Evolutionary conservation across 2,888 invertebrate genomes (phyloP).

Genomic region (Torymus aiolomorphi): DNA sequence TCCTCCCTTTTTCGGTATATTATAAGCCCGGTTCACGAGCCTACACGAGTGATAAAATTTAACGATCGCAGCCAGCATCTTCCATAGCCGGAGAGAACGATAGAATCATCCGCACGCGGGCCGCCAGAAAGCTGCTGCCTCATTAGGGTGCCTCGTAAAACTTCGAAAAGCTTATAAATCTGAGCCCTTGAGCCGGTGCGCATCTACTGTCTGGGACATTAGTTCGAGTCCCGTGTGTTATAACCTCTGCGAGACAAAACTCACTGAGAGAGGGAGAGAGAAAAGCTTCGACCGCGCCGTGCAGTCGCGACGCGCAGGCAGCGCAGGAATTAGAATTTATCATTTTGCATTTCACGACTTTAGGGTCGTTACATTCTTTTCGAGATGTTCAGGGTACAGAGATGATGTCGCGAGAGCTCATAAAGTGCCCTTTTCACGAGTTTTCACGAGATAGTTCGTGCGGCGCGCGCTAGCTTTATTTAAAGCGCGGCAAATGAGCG

Average conservation of each 20-base stretch:
- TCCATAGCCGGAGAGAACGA: background rate
- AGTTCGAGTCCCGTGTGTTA: too few species aligned
- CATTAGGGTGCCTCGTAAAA: constrained; percentile 34
- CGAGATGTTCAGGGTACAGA: background rate
- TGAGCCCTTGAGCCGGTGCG: background rate
- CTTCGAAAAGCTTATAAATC: constrained; percentile 35
- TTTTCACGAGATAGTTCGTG: too few species aligned
- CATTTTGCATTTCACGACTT: constrained; percentile 24
- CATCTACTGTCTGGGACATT: too few species aligned
- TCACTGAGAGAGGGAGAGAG: too few species aligned
- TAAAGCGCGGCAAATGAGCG: too few species aligned
- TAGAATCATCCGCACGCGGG: constrained; percentile 4
- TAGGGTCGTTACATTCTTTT: background rate
- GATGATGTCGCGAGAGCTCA: background rate
- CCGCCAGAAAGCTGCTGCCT: background rate
- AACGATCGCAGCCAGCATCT: constrained; percentile 14
- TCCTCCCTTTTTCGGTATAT: constrained; percentile 1
- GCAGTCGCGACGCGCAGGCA: background rate
- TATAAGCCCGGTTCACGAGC: background rate
- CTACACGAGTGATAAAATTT: constrained; percentile 24
- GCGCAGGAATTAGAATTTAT: constrained; percentile 13
- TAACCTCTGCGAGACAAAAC: too few species aligned
- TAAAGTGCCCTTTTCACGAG: too few species aligned
- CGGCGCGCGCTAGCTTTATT: too few species aligned
- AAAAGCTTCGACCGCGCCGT: background rate